Conservation (phyloP, 2,113 vertebrate genomes). For the Chlorodrepanis virens region DNA sequence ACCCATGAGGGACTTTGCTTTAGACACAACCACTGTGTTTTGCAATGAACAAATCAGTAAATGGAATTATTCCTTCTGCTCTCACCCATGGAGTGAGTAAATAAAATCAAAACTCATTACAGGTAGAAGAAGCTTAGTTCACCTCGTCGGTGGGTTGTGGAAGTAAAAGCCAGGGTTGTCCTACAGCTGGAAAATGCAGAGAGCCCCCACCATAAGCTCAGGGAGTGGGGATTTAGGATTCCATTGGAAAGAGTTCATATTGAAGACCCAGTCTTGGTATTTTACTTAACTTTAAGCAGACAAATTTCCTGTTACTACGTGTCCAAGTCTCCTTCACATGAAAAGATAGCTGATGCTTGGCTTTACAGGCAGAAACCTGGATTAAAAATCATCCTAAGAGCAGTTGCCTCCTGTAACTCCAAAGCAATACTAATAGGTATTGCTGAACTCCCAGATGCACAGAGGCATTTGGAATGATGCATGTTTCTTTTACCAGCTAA, state of each 20-base stretch:
- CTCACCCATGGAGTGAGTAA: not conserved
- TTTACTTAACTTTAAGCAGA: not conserved
- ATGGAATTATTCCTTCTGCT: not conserved
- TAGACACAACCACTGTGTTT: not conserved
- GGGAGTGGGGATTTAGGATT: not conserved
- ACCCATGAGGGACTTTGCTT: not conserved
- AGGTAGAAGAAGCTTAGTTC: not conserved
- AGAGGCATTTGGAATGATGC: constrained; percentile 32
- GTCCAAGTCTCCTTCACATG: not conserved
- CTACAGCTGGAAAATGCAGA: not conserved
- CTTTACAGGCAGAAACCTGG: not conserved
- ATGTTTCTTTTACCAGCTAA: constrained; percentile 35
- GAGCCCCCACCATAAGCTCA: not conserved
- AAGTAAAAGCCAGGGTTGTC: not conserved
- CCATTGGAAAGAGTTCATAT: not conserved
- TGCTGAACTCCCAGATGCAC: not conserved
- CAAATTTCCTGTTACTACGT: not conserved
- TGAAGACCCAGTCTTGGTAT: not conserved
- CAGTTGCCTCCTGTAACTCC: not conserved
- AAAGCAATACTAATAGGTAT: not conserved
- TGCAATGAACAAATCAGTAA: not conserved
- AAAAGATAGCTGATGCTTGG: not conserved
- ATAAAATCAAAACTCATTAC: not conserved
- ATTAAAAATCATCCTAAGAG: constrained; percentile 15
- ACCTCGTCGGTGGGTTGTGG: rapidly evolving